Percentiles rank a stretch among this genome's conserved stretches.
Evolutionary conservation across 2,797 vertebrate species (phyloP).

Genomic region (Falco biarmicus): DNA sequence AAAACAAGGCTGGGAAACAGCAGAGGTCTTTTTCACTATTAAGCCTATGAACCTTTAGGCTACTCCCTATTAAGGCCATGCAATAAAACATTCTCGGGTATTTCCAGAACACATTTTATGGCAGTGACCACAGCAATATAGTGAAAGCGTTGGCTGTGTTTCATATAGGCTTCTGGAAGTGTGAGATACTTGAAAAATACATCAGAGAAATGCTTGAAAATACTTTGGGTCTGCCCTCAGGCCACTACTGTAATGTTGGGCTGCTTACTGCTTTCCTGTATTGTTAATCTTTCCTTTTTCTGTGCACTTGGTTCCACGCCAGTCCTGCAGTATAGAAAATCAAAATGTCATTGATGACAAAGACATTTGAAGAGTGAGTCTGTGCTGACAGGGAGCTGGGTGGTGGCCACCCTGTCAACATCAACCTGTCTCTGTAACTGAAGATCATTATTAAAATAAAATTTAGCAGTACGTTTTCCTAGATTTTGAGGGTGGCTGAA

Average conservation of each 20-base stretch:
- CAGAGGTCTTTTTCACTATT: neutral
- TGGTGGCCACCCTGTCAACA: neutral
- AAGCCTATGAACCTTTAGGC: conserved; percentile 23
- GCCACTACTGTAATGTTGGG: neutral
- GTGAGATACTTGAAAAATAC: neutral
- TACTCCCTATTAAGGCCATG: conserved; percentile 11
- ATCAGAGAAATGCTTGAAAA: neutral
- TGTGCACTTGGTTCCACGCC: neutral
- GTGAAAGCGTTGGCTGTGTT: neutral
- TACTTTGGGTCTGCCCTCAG: neutral
- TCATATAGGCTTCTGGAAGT: neutral
- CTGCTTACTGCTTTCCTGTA: neutral
- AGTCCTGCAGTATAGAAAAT: neutral
- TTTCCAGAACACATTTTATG: conserved; percentile 14
- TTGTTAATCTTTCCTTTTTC: neutral
- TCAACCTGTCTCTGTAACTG: neutral
- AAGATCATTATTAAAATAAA: neutral
- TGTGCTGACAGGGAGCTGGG: neutral
- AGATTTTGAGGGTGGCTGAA: neutral
- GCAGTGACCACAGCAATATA: neutral
- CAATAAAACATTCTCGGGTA: conserved; percentile 36
- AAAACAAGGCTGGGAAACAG: neutral
- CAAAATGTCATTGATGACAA: neutral
- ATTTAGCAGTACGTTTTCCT: neutral
- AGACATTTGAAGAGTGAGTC: neutral